Base-by-base conservation (phyloP, 2,113 vertebrate genomes). In the Arenaria interpres region DNA sequence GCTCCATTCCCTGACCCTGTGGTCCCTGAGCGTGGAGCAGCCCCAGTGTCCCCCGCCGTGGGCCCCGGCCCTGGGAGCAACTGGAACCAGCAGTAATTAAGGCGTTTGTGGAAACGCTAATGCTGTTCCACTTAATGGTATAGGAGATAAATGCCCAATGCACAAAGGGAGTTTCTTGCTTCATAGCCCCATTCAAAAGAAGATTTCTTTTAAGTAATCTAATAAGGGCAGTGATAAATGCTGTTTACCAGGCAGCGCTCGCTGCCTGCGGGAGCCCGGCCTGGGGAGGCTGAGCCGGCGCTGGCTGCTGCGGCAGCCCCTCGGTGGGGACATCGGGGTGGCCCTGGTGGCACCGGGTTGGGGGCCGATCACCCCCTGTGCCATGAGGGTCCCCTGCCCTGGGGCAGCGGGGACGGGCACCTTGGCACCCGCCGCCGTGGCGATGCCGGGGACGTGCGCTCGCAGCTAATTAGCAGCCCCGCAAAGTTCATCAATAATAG, bases 401-500 rank as follows among this genome's bases (percentile, higher is more conserved):
- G 54, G 76, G 80, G 53, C 83, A 54, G 92, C 1, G 3, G 67
- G 9, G 22, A 56, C 77, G 0, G 4, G 7, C 18, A 1, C 43
- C 33, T n/a, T 11, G 4, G 7, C 18, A 1, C 35, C 33, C 1
- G 2, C 95, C 35, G 62, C 93, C 81, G 20, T 95, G 60, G 89
- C 53, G 23, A 50, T 56, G 96, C 97, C 60, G 97, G 27, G 27
- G 96, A 93, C 56, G 95, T 89, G 97, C n/a, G 77, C 97, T 97
- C n/a, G 50, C 84, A 97, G 98, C 98, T 98, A 98, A 99, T 99
- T 98, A 99, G 98, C 94, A 35, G 96, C 78, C 98, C 97, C 56
- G 72, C 98, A 46, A 96, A 98, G 98, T 98, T 99, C 98, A 98
- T 99, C 98, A 98, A 98, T 98, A 98, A 98, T 92, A 93, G 98